Percentiles rank a stretch among this genome's conserved stretches.
phyloP scores from a whole-genome alignment of 2,797 vertebrate species.

The Melanotaenia boesemani region DNA sequence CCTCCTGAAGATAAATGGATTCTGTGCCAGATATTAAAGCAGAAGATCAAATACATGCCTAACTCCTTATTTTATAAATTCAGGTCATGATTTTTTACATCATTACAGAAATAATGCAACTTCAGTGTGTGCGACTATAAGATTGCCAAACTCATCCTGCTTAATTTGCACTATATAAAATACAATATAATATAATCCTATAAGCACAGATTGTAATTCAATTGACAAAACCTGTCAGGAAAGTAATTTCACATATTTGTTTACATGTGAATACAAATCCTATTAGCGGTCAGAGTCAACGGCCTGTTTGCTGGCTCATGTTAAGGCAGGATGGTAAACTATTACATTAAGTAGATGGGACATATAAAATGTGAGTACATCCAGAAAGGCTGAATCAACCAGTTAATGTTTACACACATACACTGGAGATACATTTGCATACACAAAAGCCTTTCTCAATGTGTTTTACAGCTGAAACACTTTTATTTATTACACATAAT shows the following conservation, averaged over 20 bases:
- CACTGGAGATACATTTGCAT: not conserved
- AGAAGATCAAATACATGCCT: not conserved
- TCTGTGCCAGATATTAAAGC: not conserved
- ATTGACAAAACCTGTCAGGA: slow-evolving; percentile 13
- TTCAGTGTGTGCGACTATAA: not conserved
- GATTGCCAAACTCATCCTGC: not conserved
- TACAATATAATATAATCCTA: slow-evolving; percentile 12
- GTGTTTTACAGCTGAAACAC: not conserved
- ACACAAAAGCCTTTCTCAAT: not conserved
- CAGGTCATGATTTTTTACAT: not conserved
- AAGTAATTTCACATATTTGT: slow-evolving; percentile 51
- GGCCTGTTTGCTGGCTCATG: slow-evolving; percentile 5
- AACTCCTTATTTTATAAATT: not conserved
- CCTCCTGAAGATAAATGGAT: not conserved
- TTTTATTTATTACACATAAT: not conserved
- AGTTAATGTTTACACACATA: slow-evolving; percentile 28
- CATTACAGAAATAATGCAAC: not conserved
- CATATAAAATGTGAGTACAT: slow-evolving; percentile 35
- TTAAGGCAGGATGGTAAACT: slow-evolving; percentile 30
- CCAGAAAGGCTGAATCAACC: slow-evolving; percentile 31
- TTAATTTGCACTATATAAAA: not conserved
- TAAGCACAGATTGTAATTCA: slow-evolving; percentile 17
- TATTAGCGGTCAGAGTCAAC: slow-evolving; percentile 39
- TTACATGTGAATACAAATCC: slow-evolving; percentile 39
- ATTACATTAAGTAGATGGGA: slow-evolving; percentile 44